Evolutionary conservation across 2,797 vertebrate genomes (phyloP), one percentile per base, ranked within the genome.

Genomic region (Psittacula derbiana): DNA sequence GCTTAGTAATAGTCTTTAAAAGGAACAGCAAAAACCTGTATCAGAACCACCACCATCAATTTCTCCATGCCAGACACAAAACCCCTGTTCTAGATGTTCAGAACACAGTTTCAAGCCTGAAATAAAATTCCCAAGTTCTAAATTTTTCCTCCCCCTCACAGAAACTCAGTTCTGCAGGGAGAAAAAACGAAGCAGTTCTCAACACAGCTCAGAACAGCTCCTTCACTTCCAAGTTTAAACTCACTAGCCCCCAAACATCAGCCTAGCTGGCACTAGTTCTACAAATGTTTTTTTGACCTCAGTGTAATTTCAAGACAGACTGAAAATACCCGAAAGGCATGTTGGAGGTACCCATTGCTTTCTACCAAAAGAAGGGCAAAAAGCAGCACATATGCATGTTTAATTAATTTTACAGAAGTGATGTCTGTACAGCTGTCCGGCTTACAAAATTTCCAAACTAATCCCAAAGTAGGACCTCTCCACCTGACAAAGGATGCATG

Each of bases 91-190:
- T 55, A 55, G 19, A n/a, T 21, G n/a, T 21, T 55, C 1, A 5
- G 19, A 55, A 55, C 12, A 8, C 52, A n/a, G 52, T 55, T n/a
- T 55, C 43, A 89, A 92, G 47, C 31, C 44, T 38, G 17, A 87
- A 93, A 70, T 58, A 52, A 80, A 87, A 73, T 47, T 66, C 36
- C 4, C 4, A 57, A 27, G 7, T 13, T 52, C 8, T 21, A n/a
- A 1, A 2, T 31, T 31, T 25, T 41, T 7, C 5, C 1, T 0
- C 1, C 5, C 1, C 10, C 15, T 14, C 40, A 4, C 1, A 2
- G 13, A 50, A 91, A 76, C 4, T 82, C 40, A 55, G 16, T 60
- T 79, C 52, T 50, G 10, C 30, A 67, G 25, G 60, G 80, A 55
- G 8, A 64, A 90, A 62, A 76, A 57, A 5, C 6, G 2, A 28